These are phyloP conservation scores for Antigone vipio DNA, from an alignment of 2,113 vertebrate genomes.

Conservation along the genomic window DNA sequence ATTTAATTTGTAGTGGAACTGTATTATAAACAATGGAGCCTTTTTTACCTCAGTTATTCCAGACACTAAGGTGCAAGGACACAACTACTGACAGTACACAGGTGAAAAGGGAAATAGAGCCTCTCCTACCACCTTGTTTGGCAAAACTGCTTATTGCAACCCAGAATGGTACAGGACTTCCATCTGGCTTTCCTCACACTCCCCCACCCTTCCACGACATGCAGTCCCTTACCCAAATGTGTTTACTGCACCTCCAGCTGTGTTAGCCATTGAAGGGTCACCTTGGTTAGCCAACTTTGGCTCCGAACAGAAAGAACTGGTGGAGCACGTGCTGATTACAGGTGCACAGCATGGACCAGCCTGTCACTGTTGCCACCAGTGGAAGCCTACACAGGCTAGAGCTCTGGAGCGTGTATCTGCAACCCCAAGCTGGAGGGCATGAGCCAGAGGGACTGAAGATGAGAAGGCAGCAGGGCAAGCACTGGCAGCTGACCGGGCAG, in stretches of 20 bases:
- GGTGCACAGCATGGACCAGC: background rate
- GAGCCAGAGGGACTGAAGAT: background rate
- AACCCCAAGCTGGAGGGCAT: background rate
- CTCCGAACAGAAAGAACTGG: background rate
- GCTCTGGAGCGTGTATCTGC: background rate
- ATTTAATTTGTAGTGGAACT: background rate
- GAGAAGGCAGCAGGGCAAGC: background rate
- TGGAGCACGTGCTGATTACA: background rate
- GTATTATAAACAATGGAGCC: background rate
- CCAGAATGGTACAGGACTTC: background rate
- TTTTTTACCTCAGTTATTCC: background rate
- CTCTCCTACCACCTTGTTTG: background rate
- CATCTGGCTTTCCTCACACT: accelerated
- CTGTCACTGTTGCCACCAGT: background rate
- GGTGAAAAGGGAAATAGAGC: background rate
- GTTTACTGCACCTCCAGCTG: background rate
- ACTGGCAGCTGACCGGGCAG: background rate
- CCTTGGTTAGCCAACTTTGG: background rate
- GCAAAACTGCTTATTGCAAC: background rate
- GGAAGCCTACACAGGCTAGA: background rate
- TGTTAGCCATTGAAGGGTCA: accelerated
- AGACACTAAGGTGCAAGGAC: background rate
- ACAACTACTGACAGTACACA: background rate
- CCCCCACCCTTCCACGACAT: accelerated
- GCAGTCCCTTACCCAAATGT: background rate